Base-by-base conservation (phyloP, 2,113 vertebrate genomes). In the Daubentonia madagascariensis region DNA sequence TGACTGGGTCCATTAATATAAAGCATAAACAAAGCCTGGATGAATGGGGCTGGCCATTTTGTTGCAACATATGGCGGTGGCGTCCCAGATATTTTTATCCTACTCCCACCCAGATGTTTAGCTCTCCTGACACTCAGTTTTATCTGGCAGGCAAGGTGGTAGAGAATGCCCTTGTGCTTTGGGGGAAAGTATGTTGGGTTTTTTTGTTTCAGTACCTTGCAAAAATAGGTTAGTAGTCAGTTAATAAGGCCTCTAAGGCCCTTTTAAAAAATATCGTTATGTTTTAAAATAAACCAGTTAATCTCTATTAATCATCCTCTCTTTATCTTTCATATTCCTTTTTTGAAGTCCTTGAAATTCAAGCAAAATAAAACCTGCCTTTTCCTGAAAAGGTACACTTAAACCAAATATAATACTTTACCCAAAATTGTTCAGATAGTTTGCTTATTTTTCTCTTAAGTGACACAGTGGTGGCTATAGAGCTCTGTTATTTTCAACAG, bases 1-100 rank as follows among this genome's bases (percentile, higher is more conserved):
- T 83, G 97, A 86, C 89, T 96, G 89, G 87, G 84, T 96, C 92
- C 95, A 76, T 98, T 97, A 98, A 97, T 98, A 87, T 50, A 0
- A 0, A 14, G 37, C 2, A 43, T 92, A 98, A 98, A 95, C 86
- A 98, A 95, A 98, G 32, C 91, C 97, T 85, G 94, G 95, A 91
- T 76, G 86, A 96, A 97, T 89, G 63, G 73, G 59, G 18, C n/a
- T 98, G 96, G 84, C 94, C 43, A 0, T 88, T 97, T 98, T 92
- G 92, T 95, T 95, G 68, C 57, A 98, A 22, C 85, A 94, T 93
- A 89, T 97, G 94, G 91, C 80, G 67, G 0, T 85, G 54, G 37
- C 20, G 1, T 97, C 96, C 45, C 92, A 97, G 97, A 96, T 98
- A 97, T 95, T 97, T 94, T 96, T 80, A 83, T 85, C 37, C 70